Evolutionary conservation across 2,888 invertebrate genomes (phyloP).

Genomic region (Willowsia nigromaculata): DNA sequence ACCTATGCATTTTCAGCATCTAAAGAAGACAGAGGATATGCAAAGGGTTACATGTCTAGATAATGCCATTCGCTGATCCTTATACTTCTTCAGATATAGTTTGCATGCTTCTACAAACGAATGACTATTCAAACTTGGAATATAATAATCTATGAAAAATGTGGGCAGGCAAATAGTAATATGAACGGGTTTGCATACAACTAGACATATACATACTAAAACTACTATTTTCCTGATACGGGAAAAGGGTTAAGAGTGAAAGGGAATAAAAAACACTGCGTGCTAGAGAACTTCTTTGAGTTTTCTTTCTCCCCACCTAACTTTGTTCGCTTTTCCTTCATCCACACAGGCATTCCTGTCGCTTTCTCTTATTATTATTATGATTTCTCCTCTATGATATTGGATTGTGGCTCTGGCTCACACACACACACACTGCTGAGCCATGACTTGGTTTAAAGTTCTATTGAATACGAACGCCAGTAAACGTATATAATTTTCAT

Average conservation of each 20-base stretch:
- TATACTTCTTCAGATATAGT: too few relatives aligned
- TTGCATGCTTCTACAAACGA: too few relatives aligned
- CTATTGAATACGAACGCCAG: not conserved
- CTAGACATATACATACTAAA: not conserved
- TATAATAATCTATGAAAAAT: too few relatives aligned
- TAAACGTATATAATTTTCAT: not conserved
- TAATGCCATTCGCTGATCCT: too few relatives aligned
- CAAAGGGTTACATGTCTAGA: too few relatives aligned
- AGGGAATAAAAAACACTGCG: not conserved
- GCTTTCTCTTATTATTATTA: not conserved
- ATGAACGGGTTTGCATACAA: too few relatives aligned
- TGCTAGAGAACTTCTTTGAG: not conserved
- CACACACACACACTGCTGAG: not conserved
- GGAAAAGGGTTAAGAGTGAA: not conserved
- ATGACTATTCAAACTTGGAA: too few relatives aligned
- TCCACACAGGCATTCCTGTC: not conserved
- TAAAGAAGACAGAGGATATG: too few relatives aligned
- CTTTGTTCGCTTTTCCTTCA: constrained; percentile 2
- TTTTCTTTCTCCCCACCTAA: not conserved
- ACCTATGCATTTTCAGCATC: not conserved
- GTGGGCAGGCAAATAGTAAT: too few relatives aligned
- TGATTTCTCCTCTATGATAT: constrained; percentile 5
- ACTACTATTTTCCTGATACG: not conserved
- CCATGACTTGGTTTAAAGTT: not conserved
- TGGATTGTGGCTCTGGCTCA: not conserved